Evolutionary conservation across 2,888 invertebrate genomes (phyloP).

Genomic region (Trypoxylon attenuatum): DNA sequence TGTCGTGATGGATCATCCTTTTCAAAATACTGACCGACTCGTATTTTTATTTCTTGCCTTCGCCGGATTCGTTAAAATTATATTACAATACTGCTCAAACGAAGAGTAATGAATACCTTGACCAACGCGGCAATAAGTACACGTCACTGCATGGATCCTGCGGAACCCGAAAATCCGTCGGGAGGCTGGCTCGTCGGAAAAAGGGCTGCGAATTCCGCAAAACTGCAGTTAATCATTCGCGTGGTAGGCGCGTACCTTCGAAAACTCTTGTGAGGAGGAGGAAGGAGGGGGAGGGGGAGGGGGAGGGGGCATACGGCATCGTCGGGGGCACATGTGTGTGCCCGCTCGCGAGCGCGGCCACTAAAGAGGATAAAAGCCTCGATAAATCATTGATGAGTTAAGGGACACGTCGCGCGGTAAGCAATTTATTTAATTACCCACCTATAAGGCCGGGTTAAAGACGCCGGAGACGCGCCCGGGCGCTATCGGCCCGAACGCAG

Average conservation of each 20-base stretch:
- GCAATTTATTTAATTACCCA: slow-evolving; percentile 1
- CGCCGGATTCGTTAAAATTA: slow-evolving; percentile 51
- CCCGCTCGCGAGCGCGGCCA: not conserved
- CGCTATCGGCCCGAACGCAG: too few species aligned
- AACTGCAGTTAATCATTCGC: not conserved
- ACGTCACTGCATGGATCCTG: slow-evolving; percentile 16
- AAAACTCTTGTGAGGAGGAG: too few species aligned
- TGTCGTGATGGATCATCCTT: slow-evolving; percentile 54
- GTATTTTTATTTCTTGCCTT: slow-evolving; percentile 42
- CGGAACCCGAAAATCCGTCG: slow-evolving; percentile 2
- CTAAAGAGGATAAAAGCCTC: not conserved
- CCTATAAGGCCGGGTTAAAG: not conserved
- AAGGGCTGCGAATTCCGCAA: not conserved
- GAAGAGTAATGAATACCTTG: slow-evolving; percentile 51
- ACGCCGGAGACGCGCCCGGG: not conserved
- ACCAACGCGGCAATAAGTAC: slow-evolving; percentile 19
- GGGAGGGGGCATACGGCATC: too few species aligned
- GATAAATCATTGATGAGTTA: slow-evolving; percentile 1
- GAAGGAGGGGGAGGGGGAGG: too few species aligned
- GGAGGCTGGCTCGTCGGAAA: not conserved
- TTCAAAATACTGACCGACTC: slow-evolving; percentile 44
- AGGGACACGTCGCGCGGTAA: not conserved
- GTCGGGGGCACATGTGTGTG: too few species aligned
- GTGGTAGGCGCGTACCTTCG: not conserved
- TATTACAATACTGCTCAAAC: slow-evolving; percentile 55